Evolutionary conservation across 2,797 vertebrate species (phyloP), one percentile per base, ranked within the genome.

Genomic region (Syngnathus rostellatus): DNA sequence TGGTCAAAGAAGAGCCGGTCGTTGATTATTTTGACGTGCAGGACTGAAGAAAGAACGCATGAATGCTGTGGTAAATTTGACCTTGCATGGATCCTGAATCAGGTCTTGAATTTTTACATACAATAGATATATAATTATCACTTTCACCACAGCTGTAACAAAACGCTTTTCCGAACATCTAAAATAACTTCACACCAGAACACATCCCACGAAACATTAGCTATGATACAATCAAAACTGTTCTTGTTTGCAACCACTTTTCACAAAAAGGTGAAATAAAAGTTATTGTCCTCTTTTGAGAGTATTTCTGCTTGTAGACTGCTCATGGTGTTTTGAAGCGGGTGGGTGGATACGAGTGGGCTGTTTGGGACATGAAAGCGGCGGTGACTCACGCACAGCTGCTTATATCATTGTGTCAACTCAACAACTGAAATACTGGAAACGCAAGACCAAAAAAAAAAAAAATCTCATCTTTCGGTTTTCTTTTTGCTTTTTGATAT

Each of bases 1-100:
- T 90, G 55, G 76, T 89, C 41, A 94, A 95, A 83, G 94, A 94
- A 66, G 95, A 98, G 71, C 91, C 94, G 1, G 65, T 91, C n/a
- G 94, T 98, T 55, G 96, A 99, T 89, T 99, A 99, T 83, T 99
- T 99, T 83, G 96, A 99, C 76, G 94, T 98, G 71, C 96, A 98
- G 81, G 96, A 99, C 82, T 99, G 82, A 93, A 37, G 19, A 6
- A 70, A 69, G 48, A 10, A 12, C 68, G 68, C 74, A 68, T 46
- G 1, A 7, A 37, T 67, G 19, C 67, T 61, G 51, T 65, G 19
- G 5, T 7, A n/a, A 23, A 41, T 31, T 41, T 23, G 10, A 61
- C 8, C 25, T 17, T 6, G 40, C 40, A 51, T 68, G 65, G 3
- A 39, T 8, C 38, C 14, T 78, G 41, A 46, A 45, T 17, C 41